A percentile compares a stretch with the other conserved stretches of the same genome.
These are phyloP conservation scores for Formicarius rufipectus DNA, from an alignment of 2,113 vertebrate genomes.

Conservation along the genomic window DNA sequence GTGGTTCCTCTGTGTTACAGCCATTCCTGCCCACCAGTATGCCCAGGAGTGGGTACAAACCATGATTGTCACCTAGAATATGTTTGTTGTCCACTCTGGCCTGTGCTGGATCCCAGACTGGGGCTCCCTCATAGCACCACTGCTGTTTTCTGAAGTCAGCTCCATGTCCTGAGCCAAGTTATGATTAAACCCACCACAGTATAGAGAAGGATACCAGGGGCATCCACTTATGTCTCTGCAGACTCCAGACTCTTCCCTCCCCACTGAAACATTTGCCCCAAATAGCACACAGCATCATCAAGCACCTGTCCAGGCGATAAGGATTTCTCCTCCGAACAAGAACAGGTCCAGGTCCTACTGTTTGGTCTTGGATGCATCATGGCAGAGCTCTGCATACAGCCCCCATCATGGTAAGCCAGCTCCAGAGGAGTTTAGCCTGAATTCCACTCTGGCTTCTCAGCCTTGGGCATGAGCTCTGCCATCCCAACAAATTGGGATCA, in stretches of 20 bases:
- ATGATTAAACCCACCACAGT: not conserved
- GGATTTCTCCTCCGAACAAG: rapidly evolving
- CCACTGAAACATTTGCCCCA: not conserved
- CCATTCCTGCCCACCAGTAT: not conserved
- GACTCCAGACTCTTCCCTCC: not conserved
- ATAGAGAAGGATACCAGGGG: not conserved
- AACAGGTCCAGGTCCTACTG: not conserved
- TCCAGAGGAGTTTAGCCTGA: not conserved
- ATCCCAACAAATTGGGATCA: not conserved
- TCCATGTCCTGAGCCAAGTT: not conserved
- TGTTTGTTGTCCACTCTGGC: not conserved
- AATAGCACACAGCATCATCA: not conserved
- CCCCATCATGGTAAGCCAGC: not conserved
- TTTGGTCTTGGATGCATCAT: too few relatives aligned
- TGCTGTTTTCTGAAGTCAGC: not conserved
- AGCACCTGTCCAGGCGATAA: not conserved
- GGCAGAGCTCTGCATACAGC: not conserved
- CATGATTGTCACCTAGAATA: not conserved
- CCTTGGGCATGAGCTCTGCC: not conserved
- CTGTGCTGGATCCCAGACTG: not conserved
- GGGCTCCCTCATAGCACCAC: not conserved
- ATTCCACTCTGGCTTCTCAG: not conserved
- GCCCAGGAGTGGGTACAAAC: not conserved
- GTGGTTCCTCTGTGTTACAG: not conserved
- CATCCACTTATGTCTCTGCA: not conserved